Evolutionary conservation across 2,888 invertebrate genomes (phyloP).

Genomic region (Agapostemon virescens): DNA sequence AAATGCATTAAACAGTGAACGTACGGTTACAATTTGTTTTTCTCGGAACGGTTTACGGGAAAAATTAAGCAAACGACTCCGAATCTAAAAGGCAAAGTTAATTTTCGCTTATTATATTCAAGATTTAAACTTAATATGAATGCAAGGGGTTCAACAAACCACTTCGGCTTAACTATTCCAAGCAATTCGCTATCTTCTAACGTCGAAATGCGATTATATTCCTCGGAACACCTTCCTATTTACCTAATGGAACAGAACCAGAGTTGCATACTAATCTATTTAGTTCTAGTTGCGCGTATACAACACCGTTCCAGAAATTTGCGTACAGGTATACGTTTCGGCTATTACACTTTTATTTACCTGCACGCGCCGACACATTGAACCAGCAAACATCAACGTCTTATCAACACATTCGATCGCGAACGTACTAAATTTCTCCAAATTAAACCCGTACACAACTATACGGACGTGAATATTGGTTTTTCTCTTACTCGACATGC

Average conservation of each 20-base stretch:
- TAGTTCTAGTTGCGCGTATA: conserved; percentile 25
- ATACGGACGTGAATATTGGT: conserved; percentile 63
- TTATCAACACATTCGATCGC: conserved; percentile 44
- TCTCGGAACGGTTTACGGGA: background rate
- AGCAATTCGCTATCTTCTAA: conserved; percentile 27
- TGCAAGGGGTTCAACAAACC: conserved; percentile 12
- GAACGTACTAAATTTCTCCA: conserved; percentile 30
- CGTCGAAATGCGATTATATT: conserved; percentile 24
- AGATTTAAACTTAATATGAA: conserved; percentile 7
- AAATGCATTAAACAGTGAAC: background rate
- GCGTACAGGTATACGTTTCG: conserved; percentile 11
- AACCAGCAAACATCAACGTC: conserved; percentile 32
- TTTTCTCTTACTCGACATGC: conserved; percentile 44
- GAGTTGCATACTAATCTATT: conserved; percentile 37
- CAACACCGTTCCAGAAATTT: conserved; percentile 5
- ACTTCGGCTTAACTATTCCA: background rate
- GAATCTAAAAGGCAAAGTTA: background rate
- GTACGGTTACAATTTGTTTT: background rate
- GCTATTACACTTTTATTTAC: conserved; percentile 33
- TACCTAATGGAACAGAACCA: conserved; percentile 35
- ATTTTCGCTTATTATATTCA: background rate
- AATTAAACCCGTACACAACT: conserved; percentile 50
- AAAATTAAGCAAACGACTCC: background rate
- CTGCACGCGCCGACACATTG: conserved; percentile 3
- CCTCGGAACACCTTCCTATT: conserved; percentile 17